phyloP scores from a whole-genome alignment of 2,113 vertebrate species.

The Sphyrna mokarran region DNA sequence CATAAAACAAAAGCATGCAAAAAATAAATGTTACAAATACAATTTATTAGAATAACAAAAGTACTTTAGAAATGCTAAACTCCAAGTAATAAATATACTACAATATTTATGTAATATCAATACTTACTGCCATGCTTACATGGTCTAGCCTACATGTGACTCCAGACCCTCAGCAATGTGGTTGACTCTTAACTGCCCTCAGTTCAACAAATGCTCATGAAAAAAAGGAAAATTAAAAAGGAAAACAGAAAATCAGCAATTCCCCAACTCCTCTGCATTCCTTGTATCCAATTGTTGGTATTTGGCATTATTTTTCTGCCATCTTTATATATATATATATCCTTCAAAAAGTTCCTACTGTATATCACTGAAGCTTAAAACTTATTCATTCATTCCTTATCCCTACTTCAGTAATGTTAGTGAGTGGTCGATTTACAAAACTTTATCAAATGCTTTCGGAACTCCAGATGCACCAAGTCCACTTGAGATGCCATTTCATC shows the following conservation, averaged over 20 bases:
- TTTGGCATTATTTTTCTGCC: not conserved
- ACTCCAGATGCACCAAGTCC: not conserved
- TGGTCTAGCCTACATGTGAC: too few species aligned
- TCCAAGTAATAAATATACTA: not conserved
- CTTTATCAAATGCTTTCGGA: not conserved
- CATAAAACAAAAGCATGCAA: not conserved
- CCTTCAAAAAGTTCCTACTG: not conserved
- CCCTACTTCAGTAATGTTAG: not conserved
- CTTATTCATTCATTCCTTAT: not conserved
- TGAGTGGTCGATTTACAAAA: not conserved
- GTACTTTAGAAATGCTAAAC: constrained; percentile 1
- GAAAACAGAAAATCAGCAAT: not conserved
- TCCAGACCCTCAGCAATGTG: too few species aligned
- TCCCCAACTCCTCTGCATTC: not conserved
- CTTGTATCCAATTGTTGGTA: not conserved
- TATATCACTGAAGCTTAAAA: not conserved
- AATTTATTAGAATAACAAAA: not conserved
- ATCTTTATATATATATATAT: not conserved
- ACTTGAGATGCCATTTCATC: not conserved
- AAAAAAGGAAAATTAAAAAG: not conserved
- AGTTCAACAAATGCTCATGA: not conserved
- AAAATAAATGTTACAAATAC: not conserved
- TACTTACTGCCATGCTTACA: not conserved
- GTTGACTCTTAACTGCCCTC: too few species aligned
- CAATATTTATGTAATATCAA: not conserved